A percentile compares a stretch with the other conserved stretches of the same genome.
phyloP scores from a whole-genome alignment of 2,888 invertebrate genomes.

The Laspeyria flexula region DNA sequence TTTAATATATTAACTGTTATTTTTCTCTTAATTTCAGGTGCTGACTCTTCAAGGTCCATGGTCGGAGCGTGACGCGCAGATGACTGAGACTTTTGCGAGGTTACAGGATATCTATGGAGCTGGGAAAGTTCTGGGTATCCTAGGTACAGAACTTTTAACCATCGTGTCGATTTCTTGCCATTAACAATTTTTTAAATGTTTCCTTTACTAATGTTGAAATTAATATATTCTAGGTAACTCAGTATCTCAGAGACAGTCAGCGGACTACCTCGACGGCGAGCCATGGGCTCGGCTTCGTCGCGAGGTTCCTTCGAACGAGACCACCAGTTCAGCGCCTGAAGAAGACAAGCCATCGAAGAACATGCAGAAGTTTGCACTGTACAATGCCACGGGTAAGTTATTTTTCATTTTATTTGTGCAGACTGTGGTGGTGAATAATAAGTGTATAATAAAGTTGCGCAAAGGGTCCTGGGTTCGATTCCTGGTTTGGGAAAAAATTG shows the following conservation, averaged over 20 bases:
- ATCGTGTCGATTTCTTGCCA: no score
- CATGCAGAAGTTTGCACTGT: constrained; percentile 77
- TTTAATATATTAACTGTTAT: neutral
- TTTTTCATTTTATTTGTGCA: no score
- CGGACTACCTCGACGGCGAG: constrained; percentile 63
- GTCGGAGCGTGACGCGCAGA: constrained; percentile 86
- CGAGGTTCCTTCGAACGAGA: constrained; percentile 52
- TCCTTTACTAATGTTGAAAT: neutral
- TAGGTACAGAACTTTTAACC: constrained; percentile 62
- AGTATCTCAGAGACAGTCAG: constrained; percentile 63
- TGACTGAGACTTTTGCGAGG: constrained; percentile 85
- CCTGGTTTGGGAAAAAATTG: no score
- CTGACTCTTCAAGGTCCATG: constrained; percentile 85
- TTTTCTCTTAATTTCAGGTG: constrained; percentile 64
- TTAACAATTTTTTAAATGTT: no score
- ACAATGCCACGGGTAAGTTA: constrained; percentile 78
- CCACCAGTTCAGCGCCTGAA: constrained; percentile 51
- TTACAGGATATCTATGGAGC: constrained; percentile 85
- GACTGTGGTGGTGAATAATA: no score
- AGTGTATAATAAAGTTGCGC: no score
- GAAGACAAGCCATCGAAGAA: constrained; percentile 63
- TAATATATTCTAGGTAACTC: constrained; percentile 67
- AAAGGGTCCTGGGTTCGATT: no score
- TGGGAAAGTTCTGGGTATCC: constrained; percentile 85
- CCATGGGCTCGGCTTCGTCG: constrained; percentile 64